phyloP scores from a whole-genome alignment of 2,113 vertebrate genomes.

The Chaetura pelagica region DNA sequence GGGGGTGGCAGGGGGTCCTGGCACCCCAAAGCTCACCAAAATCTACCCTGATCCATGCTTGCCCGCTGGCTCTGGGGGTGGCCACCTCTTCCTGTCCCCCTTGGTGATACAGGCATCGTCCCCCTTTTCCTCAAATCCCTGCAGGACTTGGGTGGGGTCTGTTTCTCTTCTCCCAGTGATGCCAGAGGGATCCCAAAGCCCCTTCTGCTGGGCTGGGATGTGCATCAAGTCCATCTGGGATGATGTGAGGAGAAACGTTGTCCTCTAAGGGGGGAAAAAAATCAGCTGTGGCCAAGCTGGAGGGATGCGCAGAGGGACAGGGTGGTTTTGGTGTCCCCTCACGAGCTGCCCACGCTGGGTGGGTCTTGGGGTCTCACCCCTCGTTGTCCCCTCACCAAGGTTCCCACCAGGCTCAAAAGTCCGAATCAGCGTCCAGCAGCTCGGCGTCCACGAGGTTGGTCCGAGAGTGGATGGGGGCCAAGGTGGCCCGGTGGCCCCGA shows the following conservation, averaged over 20 bases:
- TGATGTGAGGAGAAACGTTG: fast-evolving
- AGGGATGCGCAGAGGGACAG: fast-evolving
- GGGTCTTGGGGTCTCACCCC: fast-evolving
- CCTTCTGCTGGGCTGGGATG: neutral
- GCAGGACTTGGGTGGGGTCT: neutral
- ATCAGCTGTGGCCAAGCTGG: fast-evolving
- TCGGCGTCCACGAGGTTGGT: conserved; percentile 93
- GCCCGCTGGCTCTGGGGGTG: neutral
- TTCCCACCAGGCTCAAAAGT: conserved; percentile 76
- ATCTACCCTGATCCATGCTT: neutral
- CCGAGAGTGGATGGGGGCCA: conserved; percentile 89
- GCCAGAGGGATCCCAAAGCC: fast-evolving
- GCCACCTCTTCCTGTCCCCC: neutral
- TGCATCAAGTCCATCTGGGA: fast-evolving
- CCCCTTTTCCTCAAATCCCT: neutral
- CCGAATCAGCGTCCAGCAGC: conserved; percentile 90
- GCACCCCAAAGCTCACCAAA: neutral
- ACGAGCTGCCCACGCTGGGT: fast-evolving
- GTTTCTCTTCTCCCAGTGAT: neutral
- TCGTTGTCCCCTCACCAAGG: fast-evolving
- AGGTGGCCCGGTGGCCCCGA: conserved; percentile 70
- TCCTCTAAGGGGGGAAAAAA: too few species aligned
- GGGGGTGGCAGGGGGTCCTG: neutral
- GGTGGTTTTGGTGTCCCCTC: neutral
- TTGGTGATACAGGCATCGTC: neutral